phyloP scores from a whole-genome alignment of 2,797 vertebrate genomes.

The Pseudocheirus occidentalis region DNA sequence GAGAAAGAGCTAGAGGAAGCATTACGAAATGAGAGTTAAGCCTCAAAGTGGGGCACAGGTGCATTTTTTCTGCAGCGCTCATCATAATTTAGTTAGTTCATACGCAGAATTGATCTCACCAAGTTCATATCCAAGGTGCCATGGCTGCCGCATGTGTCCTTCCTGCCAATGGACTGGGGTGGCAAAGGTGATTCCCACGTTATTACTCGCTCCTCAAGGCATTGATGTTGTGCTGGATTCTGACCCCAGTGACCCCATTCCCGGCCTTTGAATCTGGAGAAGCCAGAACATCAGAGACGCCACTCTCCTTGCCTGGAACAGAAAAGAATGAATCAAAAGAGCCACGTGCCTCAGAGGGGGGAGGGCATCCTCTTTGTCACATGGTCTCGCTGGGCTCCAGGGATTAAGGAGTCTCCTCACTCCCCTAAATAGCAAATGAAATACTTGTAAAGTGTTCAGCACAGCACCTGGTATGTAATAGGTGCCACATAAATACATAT shows the following conservation, averaged over 20 bases:
- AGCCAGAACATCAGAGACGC: too few relatives aligned
- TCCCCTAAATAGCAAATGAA: not conserved
- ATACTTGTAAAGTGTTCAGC: too few relatives aligned
- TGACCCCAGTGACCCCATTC: not conserved
- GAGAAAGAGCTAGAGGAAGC: not conserved
- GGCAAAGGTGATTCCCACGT: not conserved
- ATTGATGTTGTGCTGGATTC: not conserved
- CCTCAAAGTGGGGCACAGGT: not conserved
- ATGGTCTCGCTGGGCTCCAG: not conserved
- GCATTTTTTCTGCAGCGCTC: not conserved
- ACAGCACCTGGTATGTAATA: too few relatives aligned
- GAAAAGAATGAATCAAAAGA: not conserved
- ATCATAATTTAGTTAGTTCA: not conserved
- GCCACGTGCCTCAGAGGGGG: not conserved
- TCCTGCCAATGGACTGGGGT: not conserved
- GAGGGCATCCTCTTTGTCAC: not conserved
- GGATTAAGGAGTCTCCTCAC: not conserved
- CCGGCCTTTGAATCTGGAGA: not conserved
- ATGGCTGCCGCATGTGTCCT: not conserved
- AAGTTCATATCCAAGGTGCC: not conserved
- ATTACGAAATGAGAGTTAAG: not conserved
- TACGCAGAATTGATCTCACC: not conserved
- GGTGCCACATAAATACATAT: not conserved
- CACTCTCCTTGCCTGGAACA: too few relatives aligned
- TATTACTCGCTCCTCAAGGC: not conserved